A percentile compares a stretch with the other conserved stretches of the same genome.
phyloP scores from a whole-genome alignment of 2,113 vertebrate species.

The Sciurus niger region DNA sequence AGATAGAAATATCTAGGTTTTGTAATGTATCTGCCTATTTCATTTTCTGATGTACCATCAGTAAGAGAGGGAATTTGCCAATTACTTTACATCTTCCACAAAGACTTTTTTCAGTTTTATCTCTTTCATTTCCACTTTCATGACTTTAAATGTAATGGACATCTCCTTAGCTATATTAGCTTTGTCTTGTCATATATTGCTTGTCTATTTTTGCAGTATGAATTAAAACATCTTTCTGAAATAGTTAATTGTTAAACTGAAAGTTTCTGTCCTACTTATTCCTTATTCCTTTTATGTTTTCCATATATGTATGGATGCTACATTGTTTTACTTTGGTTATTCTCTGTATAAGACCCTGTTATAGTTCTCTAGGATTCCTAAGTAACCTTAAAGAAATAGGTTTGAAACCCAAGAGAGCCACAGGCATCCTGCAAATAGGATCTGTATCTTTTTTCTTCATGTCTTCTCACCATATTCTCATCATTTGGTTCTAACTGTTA shows the following conservation, averaged over 20 bases:
- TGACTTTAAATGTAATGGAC: background rate
- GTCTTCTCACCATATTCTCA: background rate
- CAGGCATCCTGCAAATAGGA: background rate
- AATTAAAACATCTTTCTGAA: background rate
- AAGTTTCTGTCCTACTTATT: background rate
- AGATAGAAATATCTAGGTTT: background rate
- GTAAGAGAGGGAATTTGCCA: background rate
- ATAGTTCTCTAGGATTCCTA: background rate
- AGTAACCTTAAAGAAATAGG: background rate
- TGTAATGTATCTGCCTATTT: background rate
- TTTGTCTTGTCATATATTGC: background rate
- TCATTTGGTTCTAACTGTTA: background rate
- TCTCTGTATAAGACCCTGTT: background rate
- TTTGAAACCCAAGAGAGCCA: background rate
- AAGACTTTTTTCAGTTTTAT: background rate
- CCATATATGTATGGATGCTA: background rate
- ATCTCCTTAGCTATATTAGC: background rate
- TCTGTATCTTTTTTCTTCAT: background rate
- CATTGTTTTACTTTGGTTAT: conserved; percentile 24
- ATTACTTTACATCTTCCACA: background rate
- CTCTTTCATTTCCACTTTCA: background rate
- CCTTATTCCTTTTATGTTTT: background rate
- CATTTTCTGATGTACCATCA: background rate
- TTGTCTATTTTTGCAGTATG: background rate
- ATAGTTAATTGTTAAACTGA: background rate